Evolutionary conservation across 2,113 vertebrate genomes (phyloP).

Genomic region (Parotia lawesii): DNA sequence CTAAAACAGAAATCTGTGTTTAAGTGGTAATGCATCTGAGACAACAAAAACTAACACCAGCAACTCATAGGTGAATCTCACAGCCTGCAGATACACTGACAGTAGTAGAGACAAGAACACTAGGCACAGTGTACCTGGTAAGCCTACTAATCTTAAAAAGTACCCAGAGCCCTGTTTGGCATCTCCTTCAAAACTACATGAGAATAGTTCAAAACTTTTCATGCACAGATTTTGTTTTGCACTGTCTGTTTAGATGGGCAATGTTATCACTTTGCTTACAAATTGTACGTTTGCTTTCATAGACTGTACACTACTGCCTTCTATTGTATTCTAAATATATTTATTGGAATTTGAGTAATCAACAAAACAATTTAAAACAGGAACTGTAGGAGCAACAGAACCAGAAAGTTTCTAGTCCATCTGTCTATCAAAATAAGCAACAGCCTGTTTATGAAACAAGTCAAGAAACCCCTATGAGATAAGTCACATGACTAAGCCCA

Average conservation of each 20-base stretch:
- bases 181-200: not conserved
- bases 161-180: not conserved
- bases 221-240: not conserved
- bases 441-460: not conserved
- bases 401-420: not conserved
- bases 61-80: not conserved
- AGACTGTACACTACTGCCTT: not conserved
- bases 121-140: not conserved
- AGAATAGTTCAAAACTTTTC: not conserved
- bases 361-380: not conserved
- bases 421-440: not conserved
- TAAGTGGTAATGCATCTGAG: not conserved
- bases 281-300: not conserved
- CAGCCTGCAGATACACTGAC: not conserved
- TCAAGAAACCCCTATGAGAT: not conserved
- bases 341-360: not conserved
- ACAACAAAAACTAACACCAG: not conserved
- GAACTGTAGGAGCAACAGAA: not conserved
- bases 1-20: not conserved
- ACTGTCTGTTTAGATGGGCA: not conserved
- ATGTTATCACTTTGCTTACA: not conserved
- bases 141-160: not conserved
- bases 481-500: not conserved
- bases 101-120: not conserved
- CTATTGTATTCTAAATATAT: not conserved